Evolutionary conservation across 1,140 invertebrate genomes (phyloP), one percentile per base, ranked within the genome.

Genomic region (Drosophila sucinea): DNA sequence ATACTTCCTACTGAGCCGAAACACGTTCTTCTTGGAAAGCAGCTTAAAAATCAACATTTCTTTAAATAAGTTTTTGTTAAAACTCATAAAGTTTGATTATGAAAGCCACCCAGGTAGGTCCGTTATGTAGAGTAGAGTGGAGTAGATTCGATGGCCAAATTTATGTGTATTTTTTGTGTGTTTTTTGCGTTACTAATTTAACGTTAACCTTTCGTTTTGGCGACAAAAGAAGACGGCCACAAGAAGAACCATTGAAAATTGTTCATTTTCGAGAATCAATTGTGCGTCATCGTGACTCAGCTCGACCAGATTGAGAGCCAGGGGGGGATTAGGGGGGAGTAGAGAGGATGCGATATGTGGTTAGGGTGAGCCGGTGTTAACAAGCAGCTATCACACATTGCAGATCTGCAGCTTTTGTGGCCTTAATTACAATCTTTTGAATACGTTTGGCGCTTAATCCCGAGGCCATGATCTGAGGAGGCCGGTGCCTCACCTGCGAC

Each of bases 391-490:
- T 89, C 84, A 83, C 84, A 66, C 62, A 51, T 70, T 89, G 81
- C 85, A 89, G 84, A 87, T 89, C 84, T 87, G 75, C 85, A 78
- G 80, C 84, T 67, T 84, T 90, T 89, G 85, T 89, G 84, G 85
- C 84, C 84, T 90, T 89, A 89, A 89, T 89, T 89, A 89, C 85
- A 90, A 89, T 89, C 84, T 89, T 89, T 89, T 89, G 84, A 89
- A 90, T 89, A 90, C 85, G 81, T 89, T 89, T 89, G 84, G 85
- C 85, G 85, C 85, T 89, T 89, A 89, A 89, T 89, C 84, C 89
- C 77, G 81, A 73, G 81, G 72, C 79, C 84, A 73, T 89, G 77
- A 85, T 84, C 81, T 73, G 69, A 54, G 63, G 60, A 57, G 30
- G 56, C 41, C 55, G 65, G 11, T 35, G 32, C 27, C 40, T 25